Conservation (phyloP, 2,797 vertebrate genomes). For the Macrochelys suwanniensis region DNA sequence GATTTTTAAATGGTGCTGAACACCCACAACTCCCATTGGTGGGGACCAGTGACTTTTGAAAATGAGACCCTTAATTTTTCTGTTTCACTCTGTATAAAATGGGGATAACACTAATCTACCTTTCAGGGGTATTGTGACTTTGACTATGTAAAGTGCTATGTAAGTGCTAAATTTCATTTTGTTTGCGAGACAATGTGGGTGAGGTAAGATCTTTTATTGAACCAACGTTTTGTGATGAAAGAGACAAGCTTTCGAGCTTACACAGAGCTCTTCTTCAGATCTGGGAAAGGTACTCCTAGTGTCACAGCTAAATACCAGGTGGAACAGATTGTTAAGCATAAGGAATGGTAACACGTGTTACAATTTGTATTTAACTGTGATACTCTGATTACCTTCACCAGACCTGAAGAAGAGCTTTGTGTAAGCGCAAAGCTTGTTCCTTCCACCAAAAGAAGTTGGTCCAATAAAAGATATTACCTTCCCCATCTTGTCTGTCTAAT, state of each 20-base stretch:
- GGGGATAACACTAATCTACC: not conserved
- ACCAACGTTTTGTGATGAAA: not conserved
- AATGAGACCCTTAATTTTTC: not conserved
- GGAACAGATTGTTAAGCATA: not conserved
- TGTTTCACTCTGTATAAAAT: not conserved
- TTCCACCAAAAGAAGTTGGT: not conserved
- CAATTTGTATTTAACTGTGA: not conserved
- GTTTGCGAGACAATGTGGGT: not conserved
- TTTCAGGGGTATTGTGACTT: not conserved
- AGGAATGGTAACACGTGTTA: not conserved
- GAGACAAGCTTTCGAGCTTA: not conserved
- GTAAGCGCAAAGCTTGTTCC: not conserved
- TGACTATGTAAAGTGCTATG: not conserved
- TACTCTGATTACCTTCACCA: not conserved
- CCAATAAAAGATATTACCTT: not conserved
- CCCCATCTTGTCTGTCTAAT: not conserved
- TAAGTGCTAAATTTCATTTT: not conserved
- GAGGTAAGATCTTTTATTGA: not conserved
- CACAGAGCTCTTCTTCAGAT: not conserved
- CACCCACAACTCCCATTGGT: not conserved
- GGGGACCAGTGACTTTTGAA: not conserved
- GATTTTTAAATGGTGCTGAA: not conserved
- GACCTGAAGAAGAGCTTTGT: not conserved
- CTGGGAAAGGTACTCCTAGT: not conserved
- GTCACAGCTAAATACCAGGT: not conserved